Evolutionary conservation across 2,888 invertebrate species (phyloP).

Genomic region (Eulithis testata): DNA sequence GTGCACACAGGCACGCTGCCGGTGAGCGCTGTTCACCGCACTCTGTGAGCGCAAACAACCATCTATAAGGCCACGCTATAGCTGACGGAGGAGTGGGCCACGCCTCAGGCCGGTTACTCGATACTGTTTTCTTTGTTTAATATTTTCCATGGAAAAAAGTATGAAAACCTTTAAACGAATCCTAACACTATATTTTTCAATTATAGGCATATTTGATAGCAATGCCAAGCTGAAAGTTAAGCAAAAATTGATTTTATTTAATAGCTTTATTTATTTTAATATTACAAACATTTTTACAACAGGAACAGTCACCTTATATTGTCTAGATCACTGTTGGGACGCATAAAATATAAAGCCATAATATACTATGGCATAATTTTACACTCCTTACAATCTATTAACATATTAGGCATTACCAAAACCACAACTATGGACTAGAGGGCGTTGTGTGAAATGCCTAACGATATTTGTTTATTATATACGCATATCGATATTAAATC

Average conservation of each 20-base stretch:
- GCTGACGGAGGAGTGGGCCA: conserved; percentile 79
- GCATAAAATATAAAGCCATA: too few relatives aligned
- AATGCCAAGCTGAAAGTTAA: conserved; percentile 9
- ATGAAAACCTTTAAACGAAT: conserved; percentile 17
- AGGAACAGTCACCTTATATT: too few relatives aligned
- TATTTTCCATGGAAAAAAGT: conserved; percentile 34
- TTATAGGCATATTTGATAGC: conserved; percentile 5
- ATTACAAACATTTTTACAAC: too few relatives aligned
- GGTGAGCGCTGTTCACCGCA: conserved; percentile 85
- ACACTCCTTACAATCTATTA: too few relatives aligned
- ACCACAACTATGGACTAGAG: too few relatives aligned
- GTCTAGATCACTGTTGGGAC: too few relatives aligned
- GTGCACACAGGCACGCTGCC: conserved; percentile 73
- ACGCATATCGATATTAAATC: too few relatives aligned
- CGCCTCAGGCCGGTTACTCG: conserved; percentile 69
- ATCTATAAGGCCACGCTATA: conserved; percentile 85
- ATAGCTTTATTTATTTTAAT: too few relatives aligned
- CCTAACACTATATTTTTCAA: neutral
- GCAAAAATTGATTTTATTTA: neutral
- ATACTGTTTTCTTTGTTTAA: conserved; percentile 56
- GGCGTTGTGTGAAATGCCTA: too few relatives aligned
- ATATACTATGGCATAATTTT: too few relatives aligned
- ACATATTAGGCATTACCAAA: too few relatives aligned
- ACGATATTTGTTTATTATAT: too few relatives aligned
- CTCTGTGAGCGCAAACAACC: conserved; percentile 86